These are phyloP conservation scores for Pangasius djambal DNA, from an alignment of 2,797 vertebrate genomes.

Conservation along the genomic window DNA sequence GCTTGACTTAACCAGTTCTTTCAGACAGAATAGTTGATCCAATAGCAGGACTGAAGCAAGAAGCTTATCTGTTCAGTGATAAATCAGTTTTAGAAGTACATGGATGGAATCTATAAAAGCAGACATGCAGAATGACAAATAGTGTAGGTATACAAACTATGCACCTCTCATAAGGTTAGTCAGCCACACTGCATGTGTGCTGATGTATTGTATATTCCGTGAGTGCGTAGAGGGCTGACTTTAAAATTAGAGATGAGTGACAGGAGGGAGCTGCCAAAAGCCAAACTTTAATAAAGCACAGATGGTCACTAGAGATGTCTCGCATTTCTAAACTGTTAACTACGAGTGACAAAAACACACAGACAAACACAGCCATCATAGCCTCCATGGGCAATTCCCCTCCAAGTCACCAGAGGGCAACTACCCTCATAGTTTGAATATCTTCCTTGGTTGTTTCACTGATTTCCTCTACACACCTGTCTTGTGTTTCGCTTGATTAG, in stretches of 20 bases:
- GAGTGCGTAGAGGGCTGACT: neutral
- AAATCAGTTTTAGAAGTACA: neutral
- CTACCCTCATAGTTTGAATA: neutral
- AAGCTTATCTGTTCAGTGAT: neutral
- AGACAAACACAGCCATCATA: neutral
- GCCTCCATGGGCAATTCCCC: neutral
- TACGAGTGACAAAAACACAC: conserved; percentile 19
- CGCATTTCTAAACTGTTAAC: conserved; percentile 25
- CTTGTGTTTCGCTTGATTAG: neutral
- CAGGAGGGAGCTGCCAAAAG: conserved; percentile 12
- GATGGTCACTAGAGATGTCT: conserved; percentile 40
- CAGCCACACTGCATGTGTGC: neutral
- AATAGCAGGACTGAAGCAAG: neutral
- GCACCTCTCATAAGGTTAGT: neutral
- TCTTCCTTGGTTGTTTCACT: neutral
- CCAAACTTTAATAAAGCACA: conserved; percentile 42
- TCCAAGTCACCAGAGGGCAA: neutral
- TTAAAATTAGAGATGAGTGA: conserved; percentile 16
- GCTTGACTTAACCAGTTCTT: neutral
- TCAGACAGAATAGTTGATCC: neutral
- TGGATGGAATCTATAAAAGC: neutral
- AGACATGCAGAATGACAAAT: neutral
- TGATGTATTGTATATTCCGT: neutral
- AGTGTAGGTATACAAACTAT: neutral
- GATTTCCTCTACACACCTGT: neutral